Conservation (phyloP, 2,113 vertebrate genomes). For the Edolisoma coerulescens region DNA sequence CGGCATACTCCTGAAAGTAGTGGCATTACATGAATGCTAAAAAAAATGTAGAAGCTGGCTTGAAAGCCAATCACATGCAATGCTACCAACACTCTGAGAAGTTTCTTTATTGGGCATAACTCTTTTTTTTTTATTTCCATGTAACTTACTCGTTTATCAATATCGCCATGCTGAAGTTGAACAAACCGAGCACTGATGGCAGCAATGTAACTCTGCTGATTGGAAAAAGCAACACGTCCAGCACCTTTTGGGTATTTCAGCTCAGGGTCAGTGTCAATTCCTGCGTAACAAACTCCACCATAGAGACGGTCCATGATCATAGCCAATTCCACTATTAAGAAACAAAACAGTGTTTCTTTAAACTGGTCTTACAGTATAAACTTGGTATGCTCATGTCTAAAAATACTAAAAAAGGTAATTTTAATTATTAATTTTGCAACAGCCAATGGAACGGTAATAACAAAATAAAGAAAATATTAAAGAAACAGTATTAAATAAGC, state of each 20-base stretch:
- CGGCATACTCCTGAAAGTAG: not conserved
- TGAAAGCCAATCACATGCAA: not conserved
- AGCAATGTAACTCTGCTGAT: conserved; percentile 98
- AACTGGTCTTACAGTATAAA: not conserved
- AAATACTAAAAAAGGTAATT: not conserved
- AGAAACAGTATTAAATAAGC: not conserved
- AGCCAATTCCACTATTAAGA: conserved; percentile 87
- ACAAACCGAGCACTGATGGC: conserved; percentile 98
- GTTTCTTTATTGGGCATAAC: not conserved
- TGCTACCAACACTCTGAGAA: not conserved
- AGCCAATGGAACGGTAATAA: not conserved
- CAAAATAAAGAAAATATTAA: not conserved
- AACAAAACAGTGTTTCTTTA: not conserved
- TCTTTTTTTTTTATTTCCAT: not conserved
- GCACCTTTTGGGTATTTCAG: conserved; percentile 98
- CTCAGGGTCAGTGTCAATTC: conserved; percentile 96
- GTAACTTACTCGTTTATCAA: conserved; percentile 90
- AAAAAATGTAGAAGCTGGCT: not conserved
- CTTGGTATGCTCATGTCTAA: not conserved
- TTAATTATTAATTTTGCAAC: not conserved
- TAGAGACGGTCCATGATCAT: conserved; percentile 99
- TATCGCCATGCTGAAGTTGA: conserved; percentile 97
- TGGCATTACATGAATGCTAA: not conserved
- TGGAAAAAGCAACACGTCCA: conserved; percentile 96
- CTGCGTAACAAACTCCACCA: conserved; percentile 95